Base-by-base conservation (phyloP, 37 sponge, comb jelly and placozoan genomes). In the Bolinopsis microptera region DNA sequence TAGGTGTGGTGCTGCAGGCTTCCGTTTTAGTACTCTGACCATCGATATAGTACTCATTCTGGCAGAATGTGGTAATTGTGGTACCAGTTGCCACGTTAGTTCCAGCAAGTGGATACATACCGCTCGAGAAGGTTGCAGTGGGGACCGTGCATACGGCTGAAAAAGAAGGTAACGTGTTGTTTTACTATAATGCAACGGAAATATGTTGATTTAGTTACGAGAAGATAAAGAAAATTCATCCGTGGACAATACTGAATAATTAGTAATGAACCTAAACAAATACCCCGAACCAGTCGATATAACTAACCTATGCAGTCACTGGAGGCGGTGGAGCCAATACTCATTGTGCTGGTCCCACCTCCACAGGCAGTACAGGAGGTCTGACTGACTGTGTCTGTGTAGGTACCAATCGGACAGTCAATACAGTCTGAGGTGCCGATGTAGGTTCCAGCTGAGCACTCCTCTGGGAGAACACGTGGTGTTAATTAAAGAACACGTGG, bases 361-460 rank as follows among this genome's bases (percentile, higher is more conserved):
- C 22, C 22, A 28, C 75, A 72, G 3, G 5, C n/a, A 5, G 31
- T 72, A 24, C 75, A 72, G 31, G 31, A 30, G 25, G n/a, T 30
- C 31, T 72, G 31, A 72, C 75, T 28, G 75, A 28, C 27, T 5
- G 31, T 72, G 31, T 72, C 75, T 24, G 75, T 72, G 75, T 72
- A 72, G 25, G 75, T 24, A 2, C 75, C 75, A 21, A 72, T 21
- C 5, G 75, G 31, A 72, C 75, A 72, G 31, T 72, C 75, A 72
- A 30, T 30, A 24, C 75, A 72, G 31, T 72, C 75, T 23, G 27
- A n/a, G 3, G 31, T 21, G 13, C 75, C 75, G 31, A 72, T 72
- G 31, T 72, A 72, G n/a, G 75, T 72, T 24, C 75, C 75, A n/a
- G 75, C 75, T 24, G 31, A n/a, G 31, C 75, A 72, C 25, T n/a